Conservation (phyloP, 2,797 vertebrate species). For the Anas bernieri region DNA sequence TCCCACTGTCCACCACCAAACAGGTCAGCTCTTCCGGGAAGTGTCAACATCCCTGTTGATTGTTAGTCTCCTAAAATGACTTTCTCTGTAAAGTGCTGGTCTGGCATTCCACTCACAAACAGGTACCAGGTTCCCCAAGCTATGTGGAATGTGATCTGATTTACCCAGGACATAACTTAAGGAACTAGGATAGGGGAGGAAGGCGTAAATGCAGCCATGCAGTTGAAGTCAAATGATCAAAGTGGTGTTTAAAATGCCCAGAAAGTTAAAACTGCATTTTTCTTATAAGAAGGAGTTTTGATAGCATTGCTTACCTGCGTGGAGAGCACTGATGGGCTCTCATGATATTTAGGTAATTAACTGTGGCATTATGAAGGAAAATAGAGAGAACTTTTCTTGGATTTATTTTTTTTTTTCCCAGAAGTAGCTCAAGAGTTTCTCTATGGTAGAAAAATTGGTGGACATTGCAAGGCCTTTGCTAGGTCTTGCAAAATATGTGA, state of each 20-base stretch:
- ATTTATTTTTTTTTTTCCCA: neutral
- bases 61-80: neutral
- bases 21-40: neutral
- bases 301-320: neutral
- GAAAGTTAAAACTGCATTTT: neutral
- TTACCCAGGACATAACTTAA: neutral
- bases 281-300: neutral
- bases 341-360: neutral
- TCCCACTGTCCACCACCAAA: neutral
- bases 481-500: neutral
- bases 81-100: neutral
- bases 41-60: no score
- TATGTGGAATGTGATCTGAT: rapidly evolving
- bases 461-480: neutral
- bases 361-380: neutral
- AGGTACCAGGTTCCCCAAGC: neutral
- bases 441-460: neutral
- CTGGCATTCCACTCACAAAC: neutral
- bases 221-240: neutral
- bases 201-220: rapidly evolving
- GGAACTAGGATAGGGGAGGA: neutral
- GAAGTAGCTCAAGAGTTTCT: neutral
- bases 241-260: neutral
- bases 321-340: neutral
- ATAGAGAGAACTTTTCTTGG: neutral